Evolutionary conservation across 2,113 vertebrate species (phyloP).

Genomic region (Seriola rivoliana): DNA sequence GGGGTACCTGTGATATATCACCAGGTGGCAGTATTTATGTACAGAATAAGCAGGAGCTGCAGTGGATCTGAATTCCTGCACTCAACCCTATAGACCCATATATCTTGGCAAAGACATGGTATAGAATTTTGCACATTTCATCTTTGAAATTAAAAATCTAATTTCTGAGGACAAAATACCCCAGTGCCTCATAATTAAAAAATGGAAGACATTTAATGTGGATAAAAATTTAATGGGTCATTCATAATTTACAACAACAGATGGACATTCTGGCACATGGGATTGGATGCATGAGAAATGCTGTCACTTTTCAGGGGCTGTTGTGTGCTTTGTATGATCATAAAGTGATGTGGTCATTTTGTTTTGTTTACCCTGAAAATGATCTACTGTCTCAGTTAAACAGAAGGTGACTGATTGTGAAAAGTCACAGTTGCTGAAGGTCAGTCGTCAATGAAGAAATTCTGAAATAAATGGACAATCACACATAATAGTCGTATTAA

Average conservation of each 20-base stretch:
- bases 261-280: conserved; percentile 81
- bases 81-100: conserved; percentile 6
- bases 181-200: conserved; percentile 83
- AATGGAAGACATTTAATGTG: conserved; percentile 84
- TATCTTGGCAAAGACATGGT: conserved; percentile 2
- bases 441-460: conserved; percentile 29
- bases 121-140: conserved; percentile 34
- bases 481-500: conserved; percentile 1
- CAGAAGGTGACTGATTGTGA: not conserved
- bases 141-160: conserved; percentile 48
- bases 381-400: conserved; percentile 15
- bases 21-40: conserved; percentile 86
- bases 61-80: conserved; percentile 51
- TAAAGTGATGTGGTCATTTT: conserved; percentile 64
- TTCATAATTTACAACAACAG: conserved; percentile 88
- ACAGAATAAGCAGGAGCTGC: conserved; percentile 55
- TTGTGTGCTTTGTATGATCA: conserved; percentile 73
- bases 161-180: conserved; percentile 68
- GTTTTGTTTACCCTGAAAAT: conserved; percentile 65
- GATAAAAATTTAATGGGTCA: conserved; percentile 84
- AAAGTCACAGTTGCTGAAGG: conserved; percentile 26
- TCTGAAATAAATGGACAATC: not conserved
- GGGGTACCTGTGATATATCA: conserved; percentile 71
- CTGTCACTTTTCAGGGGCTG: conserved; percentile 52
- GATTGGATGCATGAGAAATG: conserved; percentile 62